Percentiles rank a stretch among this genome's conserved stretches.
Conservation (phyloP, 2,113 vertebrate species). For the Tragelaphus scriptus region DNA sequence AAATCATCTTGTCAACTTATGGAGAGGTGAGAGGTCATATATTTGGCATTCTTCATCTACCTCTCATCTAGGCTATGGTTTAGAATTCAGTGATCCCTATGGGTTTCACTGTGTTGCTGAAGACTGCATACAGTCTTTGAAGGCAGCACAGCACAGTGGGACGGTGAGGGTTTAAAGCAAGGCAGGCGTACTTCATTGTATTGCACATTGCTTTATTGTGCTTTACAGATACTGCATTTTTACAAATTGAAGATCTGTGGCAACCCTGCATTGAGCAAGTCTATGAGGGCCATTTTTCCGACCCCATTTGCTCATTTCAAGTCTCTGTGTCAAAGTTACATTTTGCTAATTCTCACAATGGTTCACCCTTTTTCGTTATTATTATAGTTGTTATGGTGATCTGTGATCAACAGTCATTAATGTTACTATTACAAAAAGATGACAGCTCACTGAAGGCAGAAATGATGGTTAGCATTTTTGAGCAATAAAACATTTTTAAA, state of each 20-base stretch:
- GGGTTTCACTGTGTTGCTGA: neutral
- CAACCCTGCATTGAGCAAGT: neutral
- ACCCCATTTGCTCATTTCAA: neutral
- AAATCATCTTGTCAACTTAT: neutral
- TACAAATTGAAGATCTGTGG: neutral
- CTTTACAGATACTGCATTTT: neutral
- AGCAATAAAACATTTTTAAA: neutral
- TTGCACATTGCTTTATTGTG: neutral
- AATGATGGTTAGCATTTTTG: neutral
- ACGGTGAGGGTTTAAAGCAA: neutral
- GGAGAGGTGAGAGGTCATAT: neutral
- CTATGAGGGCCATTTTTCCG: neutral
- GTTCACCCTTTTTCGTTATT: rapidly evolving
- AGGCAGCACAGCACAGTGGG: neutral
- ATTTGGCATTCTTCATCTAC: neutral
- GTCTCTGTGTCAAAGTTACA: neutral
- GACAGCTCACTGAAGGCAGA: neutral
- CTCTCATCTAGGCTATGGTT: neutral
- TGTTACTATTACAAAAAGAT: neutral
- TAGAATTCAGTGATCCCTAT: neutral
- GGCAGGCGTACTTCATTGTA: rapidly evolving
- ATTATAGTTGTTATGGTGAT: neutral
- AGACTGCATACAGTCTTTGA: neutral
- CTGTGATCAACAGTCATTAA: neutral
- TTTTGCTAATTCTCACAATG: neutral